These are phyloP conservation scores for Cepaea nemoralis DNA, from an alignment of 1,140 invertebrate genomes.

Conservation along the genomic window DNA sequence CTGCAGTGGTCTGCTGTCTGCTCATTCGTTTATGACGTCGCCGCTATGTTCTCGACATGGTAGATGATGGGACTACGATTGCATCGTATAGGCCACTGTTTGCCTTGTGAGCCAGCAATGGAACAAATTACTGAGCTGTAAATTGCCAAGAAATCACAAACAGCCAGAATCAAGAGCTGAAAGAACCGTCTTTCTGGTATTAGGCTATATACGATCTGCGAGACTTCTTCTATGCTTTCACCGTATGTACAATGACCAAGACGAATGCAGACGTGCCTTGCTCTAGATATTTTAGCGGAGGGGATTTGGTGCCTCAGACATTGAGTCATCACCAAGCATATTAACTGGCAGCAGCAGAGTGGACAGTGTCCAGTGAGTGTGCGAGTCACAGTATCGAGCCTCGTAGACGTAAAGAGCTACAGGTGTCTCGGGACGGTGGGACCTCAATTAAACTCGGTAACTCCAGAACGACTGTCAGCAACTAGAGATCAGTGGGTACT, in stretches of 20 bases:
- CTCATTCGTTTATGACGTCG: no score
- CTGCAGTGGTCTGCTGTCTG: no score
- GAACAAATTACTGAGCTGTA: no score
- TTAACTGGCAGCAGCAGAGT: background rate
- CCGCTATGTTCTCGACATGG: no score
- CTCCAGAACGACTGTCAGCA: conserved; percentile 16
- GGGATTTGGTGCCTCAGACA: background rate
- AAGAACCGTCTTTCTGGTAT: no score
- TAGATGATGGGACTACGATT: no score
- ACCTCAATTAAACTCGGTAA: background rate
- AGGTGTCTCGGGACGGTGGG: conserved; percentile 5
- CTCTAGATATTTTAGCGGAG: background rate
- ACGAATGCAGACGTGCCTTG: conserved; percentile 26
- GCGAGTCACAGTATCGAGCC: background rate
- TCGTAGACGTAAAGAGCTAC: conserved; percentile 25
- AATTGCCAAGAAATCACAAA: no score
- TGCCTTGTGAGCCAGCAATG: no score
- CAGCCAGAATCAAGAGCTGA: no score
- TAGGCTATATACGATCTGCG: no score
- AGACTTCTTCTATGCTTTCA: no score
- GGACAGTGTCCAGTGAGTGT: background rate
- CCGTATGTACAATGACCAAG: conserved; percentile 31
- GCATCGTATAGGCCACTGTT: no score
- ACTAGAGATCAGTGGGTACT: conserved; percentile 21
- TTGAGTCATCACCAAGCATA: background rate